Base-by-base conservation (phyloP, 2,113 vertebrate genomes). In the Bos javanicus region DNA sequence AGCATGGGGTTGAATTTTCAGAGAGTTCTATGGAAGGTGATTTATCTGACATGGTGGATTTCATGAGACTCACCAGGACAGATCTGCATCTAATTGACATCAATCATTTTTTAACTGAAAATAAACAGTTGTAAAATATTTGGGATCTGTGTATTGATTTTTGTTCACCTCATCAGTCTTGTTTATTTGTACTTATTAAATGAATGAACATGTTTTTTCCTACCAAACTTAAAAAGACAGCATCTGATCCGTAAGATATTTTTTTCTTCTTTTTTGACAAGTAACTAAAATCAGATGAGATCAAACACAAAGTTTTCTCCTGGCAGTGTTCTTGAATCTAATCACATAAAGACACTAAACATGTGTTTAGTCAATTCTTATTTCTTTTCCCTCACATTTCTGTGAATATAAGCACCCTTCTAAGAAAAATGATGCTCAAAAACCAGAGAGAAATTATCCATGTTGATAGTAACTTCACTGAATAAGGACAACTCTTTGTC, bases 181-280 rank as follows among this genome's bases (percentile, higher is more conserved):
- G 98, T 98, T 98, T 98, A 98, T 98, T 99, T 99, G 96, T 98
- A 98, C 91, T 97, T 98, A 98, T 98, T 99, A 97, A 97, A 98
- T 60, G 93, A 94, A 76, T 91, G 97, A 98, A 90, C 83, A n/a
- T 98, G 97, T 96, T 99, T 98, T 94, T 95, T 98, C 98, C 91
- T 96, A 74, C 87, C 52, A 97, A 94, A 98, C 98, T 93, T 98
- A 82, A 95, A 98, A 98, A 91, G 91, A 87, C 87, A 94, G 83
- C 74, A 82, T 97, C 83, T 98, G 78, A 97, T 97, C 96, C 90
- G 54, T 87, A 95, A 74, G 78, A 76, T 91, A 60, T 57, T 97
- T 96, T 97, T 74, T 91, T 97, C 6, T 67, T 86, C 78, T 76
- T 97, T 97, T 62, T 84, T 97, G 10, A 1, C 43, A 96, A 96